Evolutionary conservation across 2,888 invertebrate genomes (phyloP).

Genomic region (Steinernema scapterisci): DNA sequence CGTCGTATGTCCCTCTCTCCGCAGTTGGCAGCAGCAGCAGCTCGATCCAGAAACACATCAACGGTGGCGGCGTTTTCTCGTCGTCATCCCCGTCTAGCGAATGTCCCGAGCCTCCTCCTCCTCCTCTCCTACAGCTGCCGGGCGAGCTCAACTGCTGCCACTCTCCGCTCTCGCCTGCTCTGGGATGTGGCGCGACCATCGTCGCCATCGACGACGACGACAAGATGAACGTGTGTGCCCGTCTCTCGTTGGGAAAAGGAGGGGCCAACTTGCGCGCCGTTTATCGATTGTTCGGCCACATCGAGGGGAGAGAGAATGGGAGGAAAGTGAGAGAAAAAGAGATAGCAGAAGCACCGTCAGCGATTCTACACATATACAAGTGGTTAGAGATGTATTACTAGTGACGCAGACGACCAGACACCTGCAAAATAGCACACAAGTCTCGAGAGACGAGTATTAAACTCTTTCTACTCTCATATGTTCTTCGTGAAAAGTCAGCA

Average conservation of each 20-base stretch:
- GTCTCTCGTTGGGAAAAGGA: slow-evolving; percentile 29
- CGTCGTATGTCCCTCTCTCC: slow-evolving; percentile 29
- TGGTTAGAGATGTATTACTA: slow-evolving; percentile 30
- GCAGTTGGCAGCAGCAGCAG: neutral
- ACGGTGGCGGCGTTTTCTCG: slow-evolving; percentile 5
- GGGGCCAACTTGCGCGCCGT: slow-evolving; percentile 33
- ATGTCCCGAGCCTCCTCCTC: slow-evolving; percentile 15
- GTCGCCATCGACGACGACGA: slow-evolving; percentile 31
- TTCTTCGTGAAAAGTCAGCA: neutral
- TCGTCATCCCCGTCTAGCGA: slow-evolving; percentile 23
- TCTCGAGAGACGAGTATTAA: slow-evolving; percentile 30
- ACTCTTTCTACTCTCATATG: slow-evolving; percentile 30
- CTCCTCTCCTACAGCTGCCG: slow-evolving; percentile 27
- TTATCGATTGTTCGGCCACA: slow-evolving; percentile 26
- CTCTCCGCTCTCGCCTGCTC: slow-evolving; percentile 29
- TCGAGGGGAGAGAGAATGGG: slow-evolving; percentile 17
- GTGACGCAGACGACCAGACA: slow-evolving; percentile 30
- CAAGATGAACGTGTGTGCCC: slow-evolving; percentile 30
- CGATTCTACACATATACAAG: slow-evolving; percentile 32
- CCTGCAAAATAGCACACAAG: slow-evolving; percentile 29
- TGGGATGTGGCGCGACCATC: slow-evolving; percentile 29
- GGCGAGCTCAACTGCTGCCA: slow-evolving; percentile 20
- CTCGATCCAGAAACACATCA: slow-evolving; percentile 28
- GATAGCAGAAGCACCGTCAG: slow-evolving; percentile 29
- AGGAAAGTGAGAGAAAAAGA: slow-evolving; percentile 28